A percentile compares a stretch with the other conserved stretches of the same genome.
These are phyloP conservation scores for Lepus oiostolus DNA, from an alignment of 2,797 vertebrate species.

Conservation along the genomic window DNA sequence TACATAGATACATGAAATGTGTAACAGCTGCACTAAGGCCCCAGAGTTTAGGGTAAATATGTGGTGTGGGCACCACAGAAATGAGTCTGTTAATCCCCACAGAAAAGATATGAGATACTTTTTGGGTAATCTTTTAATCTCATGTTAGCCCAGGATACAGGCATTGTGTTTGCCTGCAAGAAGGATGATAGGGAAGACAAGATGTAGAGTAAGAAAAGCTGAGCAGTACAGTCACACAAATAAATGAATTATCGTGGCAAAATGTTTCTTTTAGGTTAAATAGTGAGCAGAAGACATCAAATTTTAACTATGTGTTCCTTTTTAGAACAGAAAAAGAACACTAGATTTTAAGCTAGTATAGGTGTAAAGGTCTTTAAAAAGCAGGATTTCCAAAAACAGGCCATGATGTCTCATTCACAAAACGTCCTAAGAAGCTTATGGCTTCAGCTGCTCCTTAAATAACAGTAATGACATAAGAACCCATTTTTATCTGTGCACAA, in stretches of 20 bases:
- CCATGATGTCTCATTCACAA: not conserved
- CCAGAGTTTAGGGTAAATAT: conserved; percentile 33
- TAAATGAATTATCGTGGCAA: not conserved
- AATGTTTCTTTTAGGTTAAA: not conserved
- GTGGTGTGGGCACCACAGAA: not conserved
- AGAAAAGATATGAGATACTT: conserved; percentile 32
- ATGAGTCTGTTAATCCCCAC: conserved; percentile 21
- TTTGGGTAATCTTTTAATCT: not conserved
- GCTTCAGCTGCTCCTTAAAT: conserved; percentile 21
- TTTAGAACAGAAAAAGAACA: not conserved
- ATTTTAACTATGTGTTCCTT: not conserved
- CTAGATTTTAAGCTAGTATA: not conserved
- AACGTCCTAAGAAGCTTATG: not conserved
- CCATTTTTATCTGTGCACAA: not conserved
- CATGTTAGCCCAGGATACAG: not conserved
- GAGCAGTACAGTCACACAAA: not conserved
- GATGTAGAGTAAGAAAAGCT: not conserved
- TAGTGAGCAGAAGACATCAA: not conserved
- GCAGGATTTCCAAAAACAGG: not conserved
- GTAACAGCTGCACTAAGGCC: not conserved
- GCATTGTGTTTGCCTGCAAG: not conserved
- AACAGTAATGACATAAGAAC: not conserved
- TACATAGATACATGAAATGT: not conserved
- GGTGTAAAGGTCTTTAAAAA: not conserved
- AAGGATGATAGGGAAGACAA: not conserved